Evolutionary conservation across 2,113 vertebrate genomes (phyloP).

Genomic region (Deroptyus accipitrinus): DNA sequence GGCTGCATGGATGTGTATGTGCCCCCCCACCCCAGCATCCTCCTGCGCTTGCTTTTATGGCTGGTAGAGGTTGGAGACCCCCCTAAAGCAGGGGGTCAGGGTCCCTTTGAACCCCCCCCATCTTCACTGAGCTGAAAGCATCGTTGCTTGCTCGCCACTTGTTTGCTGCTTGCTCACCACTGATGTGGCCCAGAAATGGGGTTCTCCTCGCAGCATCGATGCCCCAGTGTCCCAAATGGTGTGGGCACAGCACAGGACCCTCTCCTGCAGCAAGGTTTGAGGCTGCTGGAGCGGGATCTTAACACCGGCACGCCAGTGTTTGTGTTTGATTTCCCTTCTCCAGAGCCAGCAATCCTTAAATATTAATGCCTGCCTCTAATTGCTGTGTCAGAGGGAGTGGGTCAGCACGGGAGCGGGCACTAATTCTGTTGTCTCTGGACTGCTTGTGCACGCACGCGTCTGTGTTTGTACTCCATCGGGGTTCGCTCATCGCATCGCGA

Average conservation of each 20-base stretch:
- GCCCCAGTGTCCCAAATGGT: fast-evolving
- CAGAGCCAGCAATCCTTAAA: constrained; percentile 30
- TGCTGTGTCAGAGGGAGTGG: constrained; percentile 30
- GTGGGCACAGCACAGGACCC: not conserved
- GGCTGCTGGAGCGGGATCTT: not conserved
- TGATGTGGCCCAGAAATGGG: not conserved
- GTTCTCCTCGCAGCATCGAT: not conserved
- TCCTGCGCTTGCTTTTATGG: not conserved
- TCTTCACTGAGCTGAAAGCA: not conserved
- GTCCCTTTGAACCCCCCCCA: not conserved
- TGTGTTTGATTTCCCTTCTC: constrained; percentile 49
- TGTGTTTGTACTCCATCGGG: not conserved
- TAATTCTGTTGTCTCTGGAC: constrained; percentile 7
- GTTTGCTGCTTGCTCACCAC: not conserved
- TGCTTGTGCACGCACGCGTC: not conserved
- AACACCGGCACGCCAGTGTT: not conserved
- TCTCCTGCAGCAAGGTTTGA: not conserved
- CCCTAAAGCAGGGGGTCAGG: not conserved
- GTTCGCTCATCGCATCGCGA: not conserved
- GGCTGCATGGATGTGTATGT: too few relatives aligned
- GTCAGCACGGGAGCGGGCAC: not conserved
- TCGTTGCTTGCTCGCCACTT: not conserved
- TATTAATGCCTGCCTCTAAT: constrained; percentile 49
- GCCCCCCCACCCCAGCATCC: not conserved
- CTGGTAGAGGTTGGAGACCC: not conserved